phyloP scores from a whole-genome alignment of 2,113 vertebrate species.

The Ornithorhynchus anatinus region DNA sequence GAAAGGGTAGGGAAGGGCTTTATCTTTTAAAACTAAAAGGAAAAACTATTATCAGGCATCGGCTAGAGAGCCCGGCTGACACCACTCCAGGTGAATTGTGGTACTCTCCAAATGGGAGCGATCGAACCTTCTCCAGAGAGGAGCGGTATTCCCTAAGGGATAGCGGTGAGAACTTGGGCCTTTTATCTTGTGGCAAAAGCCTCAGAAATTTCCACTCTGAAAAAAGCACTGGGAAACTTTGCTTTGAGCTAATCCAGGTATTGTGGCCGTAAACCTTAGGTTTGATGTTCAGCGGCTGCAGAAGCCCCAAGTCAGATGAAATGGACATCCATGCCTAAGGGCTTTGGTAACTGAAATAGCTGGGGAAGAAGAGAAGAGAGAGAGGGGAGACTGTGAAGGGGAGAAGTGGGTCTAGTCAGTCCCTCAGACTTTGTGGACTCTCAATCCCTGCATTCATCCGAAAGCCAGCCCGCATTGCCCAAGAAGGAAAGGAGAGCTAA shows the following conservation, averaged over 20 bases:
- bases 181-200: constrained; percentile 15
- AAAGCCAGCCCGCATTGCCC: no score
- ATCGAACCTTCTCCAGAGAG: constrained; percentile 18
- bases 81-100: constrained; percentile 19
- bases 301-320: neutral
- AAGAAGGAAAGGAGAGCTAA: no score
- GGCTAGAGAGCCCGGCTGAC: neutral
- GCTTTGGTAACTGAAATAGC: no score
- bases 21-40: constrained; percentile 7
- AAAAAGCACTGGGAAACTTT: neutral
- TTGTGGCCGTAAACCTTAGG: neutral
- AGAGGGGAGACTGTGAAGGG: no score
- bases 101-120: neutral
- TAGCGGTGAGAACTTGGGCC: neutral
- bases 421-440: no score
- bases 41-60: neutral
- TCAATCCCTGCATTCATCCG: no score
- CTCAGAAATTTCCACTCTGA: neutral
- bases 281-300: neutral
- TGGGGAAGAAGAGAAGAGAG: no score
- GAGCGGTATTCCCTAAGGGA: neutral
- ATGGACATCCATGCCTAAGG: no score
- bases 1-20: neutral
- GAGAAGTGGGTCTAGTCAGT: no score
- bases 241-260: neutral